Conservation (phyloP, 2,888 invertebrate genomes). For the Diaperis boleti region DNA sequence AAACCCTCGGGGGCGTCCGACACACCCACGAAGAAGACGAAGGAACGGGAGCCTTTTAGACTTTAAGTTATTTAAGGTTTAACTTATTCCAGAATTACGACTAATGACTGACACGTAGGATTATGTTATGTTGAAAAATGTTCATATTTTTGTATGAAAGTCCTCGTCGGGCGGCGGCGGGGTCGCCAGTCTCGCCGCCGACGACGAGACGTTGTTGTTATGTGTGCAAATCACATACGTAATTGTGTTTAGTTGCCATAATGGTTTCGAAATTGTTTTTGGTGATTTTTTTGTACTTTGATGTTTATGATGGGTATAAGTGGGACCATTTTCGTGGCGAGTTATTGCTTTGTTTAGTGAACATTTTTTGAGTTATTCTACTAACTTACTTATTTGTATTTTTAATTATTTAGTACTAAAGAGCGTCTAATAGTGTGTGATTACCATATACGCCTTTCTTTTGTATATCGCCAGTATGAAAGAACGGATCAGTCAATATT, state of each 20-base stretch:
- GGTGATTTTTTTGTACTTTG: conserved; percentile 50
- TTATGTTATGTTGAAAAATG: conserved; percentile 55
- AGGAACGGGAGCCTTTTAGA: conserved; percentile 79
- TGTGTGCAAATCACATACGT: conserved; percentile 31
- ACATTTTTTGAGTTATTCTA: conserved; percentile 59
- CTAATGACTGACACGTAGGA: conserved; percentile 59
- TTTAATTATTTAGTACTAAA: conserved; percentile 34
- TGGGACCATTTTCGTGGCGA: conserved; percentile 61
- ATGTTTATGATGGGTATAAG: conserved; percentile 57
- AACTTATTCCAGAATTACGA: conserved; percentile 59
- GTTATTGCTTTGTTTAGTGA: conserved; percentile 51
- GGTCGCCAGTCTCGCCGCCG: conserved; percentile 61
- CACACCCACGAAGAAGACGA: conserved; percentile 68
- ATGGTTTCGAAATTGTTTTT: conserved; percentile 51
- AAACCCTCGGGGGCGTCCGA: conserved; percentile 80
- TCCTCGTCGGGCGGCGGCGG: conserved; percentile 46
- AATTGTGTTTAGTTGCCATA: conserved; percentile 56
- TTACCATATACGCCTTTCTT: conserved; percentile 58
- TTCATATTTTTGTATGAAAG: conserved; percentile 65
- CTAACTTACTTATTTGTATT: conserved; percentile 52
- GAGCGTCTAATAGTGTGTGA: conserved; percentile 47
- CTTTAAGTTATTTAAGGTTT: conserved; percentile 68
- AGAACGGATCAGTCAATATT: conserved; percentile 56
- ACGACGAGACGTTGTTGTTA: no score
- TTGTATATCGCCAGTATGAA: conserved; percentile 63